Evolutionary conservation across 2,113 vertebrate species (phyloP), one percentile per base, ranked within the genome.

Genomic region (Probosciger aterrimus): DNA sequence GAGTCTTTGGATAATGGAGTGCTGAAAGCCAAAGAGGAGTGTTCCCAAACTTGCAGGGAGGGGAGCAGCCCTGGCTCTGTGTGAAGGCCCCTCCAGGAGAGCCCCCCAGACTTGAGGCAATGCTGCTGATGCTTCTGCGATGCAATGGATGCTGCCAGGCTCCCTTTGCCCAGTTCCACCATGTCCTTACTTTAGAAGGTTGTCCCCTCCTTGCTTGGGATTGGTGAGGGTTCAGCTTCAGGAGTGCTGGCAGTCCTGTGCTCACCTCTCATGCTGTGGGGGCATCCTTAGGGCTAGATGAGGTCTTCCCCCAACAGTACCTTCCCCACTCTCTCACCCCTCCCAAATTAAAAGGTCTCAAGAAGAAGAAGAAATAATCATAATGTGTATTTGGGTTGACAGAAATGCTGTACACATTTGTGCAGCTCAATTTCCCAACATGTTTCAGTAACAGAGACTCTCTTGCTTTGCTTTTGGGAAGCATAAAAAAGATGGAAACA

Each of bases 41-140:
- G 0, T 44, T 93, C 20, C 67, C 30, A 43, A 57, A 41, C 2
- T 1, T 24, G 41, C 6, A 10, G 22, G 59, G 30, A 93, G 52
- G 43, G 43, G 39, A 82, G 8, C 67, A 83, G 33, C 44, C 27
- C 35, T 31, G 47, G 30, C 7, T 75, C 24, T 55, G 13, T 46
- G 53, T 1, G 6, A 35, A 80, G 35, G 19, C 35, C 16, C 69
- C 16, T 74, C 14, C 18, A 22, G 62, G 31, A 74, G 47, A 84
- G 20, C 18, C n/a, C 47, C 41, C 5, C 33, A 20, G 19, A n/a
- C 50, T 9, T 23, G 35, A 14, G 1, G 5, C 0, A 0, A 1
- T 88, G 49, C 19, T 7, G 10, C 46, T 46, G 41, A 4, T 75
- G 31, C 27, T 75, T 55, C 5, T 33, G 24, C 0, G 4, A 17